A percentile compares a stretch with the other conserved stretches of the same genome.
Conservation (phyloP, 37 sponge, comb jelly and placozoan species). For the Aplysina aerophoba region DNA sequence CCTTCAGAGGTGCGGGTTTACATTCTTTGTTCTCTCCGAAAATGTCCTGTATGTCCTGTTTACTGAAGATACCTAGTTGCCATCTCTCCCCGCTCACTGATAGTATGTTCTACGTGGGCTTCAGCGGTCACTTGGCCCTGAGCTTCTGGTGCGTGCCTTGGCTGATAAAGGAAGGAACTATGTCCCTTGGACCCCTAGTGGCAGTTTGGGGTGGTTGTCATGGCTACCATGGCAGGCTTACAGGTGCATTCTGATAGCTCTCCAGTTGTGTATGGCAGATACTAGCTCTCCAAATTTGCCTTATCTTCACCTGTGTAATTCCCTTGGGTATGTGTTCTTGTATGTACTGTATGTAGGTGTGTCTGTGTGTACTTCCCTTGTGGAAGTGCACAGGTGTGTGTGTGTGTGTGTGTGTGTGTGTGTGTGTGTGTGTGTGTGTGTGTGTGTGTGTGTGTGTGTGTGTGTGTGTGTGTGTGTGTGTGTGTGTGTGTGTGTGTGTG, state of each 20-base stretch:
- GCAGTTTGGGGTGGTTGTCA: too few species aligned
- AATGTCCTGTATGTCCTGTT: not conserved
- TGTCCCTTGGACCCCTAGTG: too few species aligned
- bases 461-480: slow-evolving; percentile 41
- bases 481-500: slow-evolving; percentile 45
- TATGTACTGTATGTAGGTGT: not conserved
- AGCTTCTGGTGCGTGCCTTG: too few species aligned
- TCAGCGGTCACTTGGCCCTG: not conserved
- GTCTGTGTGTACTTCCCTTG: not conserved
- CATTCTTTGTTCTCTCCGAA: too few species aligned
- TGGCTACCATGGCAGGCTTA: too few species aligned
- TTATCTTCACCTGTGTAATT: not conserved
- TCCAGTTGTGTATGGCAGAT: too few species aligned
- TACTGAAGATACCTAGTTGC: not conserved
- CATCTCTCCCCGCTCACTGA: not conserved
- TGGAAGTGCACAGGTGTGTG: slow-evolving; percentile 21
- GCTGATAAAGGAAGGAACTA: too few species aligned
- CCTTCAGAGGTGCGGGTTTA: not conserved
- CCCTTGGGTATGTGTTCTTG: not conserved
- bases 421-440: slow-evolving; percentile 35
- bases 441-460: slow-evolving; percentile 37
- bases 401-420: slow-evolving; percentile 31
- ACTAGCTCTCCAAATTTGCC: too few species aligned
- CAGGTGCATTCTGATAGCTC: too few species aligned
- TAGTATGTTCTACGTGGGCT: not conserved